Evolutionary conservation across 2,888 invertebrate species (phyloP), one percentile per base, ranked within the genome.

Genomic region (Phengaris alcon): DNA sequence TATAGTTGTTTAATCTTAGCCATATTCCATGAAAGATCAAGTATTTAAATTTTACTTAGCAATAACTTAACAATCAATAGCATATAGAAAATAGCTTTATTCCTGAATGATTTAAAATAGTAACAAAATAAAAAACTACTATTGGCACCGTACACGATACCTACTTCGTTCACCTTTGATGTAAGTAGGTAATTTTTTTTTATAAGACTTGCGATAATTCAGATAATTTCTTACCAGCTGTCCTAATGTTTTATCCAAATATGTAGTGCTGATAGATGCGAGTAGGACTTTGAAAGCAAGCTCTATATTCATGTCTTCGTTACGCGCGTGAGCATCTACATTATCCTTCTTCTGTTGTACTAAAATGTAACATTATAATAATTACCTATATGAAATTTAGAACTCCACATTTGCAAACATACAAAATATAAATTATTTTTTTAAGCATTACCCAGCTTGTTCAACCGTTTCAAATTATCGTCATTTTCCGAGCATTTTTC

Each of bases 181-280:
- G 3, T 35, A 3, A 3, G n/a, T n/a, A 22, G 22, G 22, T 22
- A 22, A 22, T 22, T 22, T 22, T 22, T 35, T 35, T 35, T 35
- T 35, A 35, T 35, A 4, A 35, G 35, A 35, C 35, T n/a, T n/a
- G 35, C 3, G 35, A 35, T 35, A 35, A 35, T 35, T 22, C 22
- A 22, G 22, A 52, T 52, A 0, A 52, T 54, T n/a, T 74, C 85
- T 82, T 84, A 93, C 93, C 86, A 91, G 78, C 76, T 91, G 85
- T 48, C 90, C 90, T 8, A 93, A 78, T 70, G 91, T 91, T 82
- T 89, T 93, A 64, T 89, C 81, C 72, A 92, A 81, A 74, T 89
- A 82, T 10, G 78, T 78, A 2, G 79, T 82, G 57, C 82, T 86
- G 64, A 91, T 85, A 2, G 88, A 86, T 0, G 84, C 86, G 0